Conservation (phyloP, 2,888 invertebrate genomes). For the Dasysyrphus albostriatus region DNA sequence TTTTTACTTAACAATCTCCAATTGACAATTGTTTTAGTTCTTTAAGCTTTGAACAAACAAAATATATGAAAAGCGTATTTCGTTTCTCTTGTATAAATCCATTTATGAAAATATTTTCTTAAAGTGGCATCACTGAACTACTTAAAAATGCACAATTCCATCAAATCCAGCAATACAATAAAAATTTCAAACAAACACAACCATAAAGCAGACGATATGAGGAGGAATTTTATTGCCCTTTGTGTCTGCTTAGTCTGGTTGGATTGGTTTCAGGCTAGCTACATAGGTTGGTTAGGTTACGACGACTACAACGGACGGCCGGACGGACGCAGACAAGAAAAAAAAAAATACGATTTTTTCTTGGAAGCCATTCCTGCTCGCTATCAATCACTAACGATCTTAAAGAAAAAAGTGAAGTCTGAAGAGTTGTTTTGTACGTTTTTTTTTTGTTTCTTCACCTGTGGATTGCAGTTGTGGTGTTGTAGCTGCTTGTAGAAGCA, state of each 20-base stretch:
- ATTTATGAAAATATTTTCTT: not conserved
- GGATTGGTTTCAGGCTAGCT: not conserved
- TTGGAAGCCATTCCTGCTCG: constrained; percentile 62
- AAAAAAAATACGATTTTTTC: constrained; percentile 56
- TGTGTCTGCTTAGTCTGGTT: constrained; percentile 48
- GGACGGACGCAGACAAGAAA: constrained; percentile 26
- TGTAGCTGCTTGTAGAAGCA: constrained; percentile 26
- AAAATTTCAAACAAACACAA: constrained; percentile 30
- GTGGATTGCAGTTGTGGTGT: constrained; percentile 41
- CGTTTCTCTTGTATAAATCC: no score
- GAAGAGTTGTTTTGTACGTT: constrained; percentile 55
- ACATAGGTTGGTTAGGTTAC: constrained; percentile 8
- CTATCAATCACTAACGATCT: constrained; percentile 71
- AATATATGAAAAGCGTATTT: no score
- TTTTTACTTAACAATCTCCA: no score
- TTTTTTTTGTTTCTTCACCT: constrained; percentile 54
- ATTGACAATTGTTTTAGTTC: no score
- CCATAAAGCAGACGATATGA: constrained; percentile 1
- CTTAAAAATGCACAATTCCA: constrained; percentile 26
- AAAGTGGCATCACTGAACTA: constrained; percentile 1
- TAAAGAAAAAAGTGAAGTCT: constrained; percentile 43
- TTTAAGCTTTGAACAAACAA: no score
- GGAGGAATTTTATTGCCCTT: constrained; percentile 62
- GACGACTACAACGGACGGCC: not conserved
- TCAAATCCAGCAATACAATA: constrained; percentile 21